Conservation (phyloP, 2,113 vertebrate species). For the Globicephala melas region DNA sequence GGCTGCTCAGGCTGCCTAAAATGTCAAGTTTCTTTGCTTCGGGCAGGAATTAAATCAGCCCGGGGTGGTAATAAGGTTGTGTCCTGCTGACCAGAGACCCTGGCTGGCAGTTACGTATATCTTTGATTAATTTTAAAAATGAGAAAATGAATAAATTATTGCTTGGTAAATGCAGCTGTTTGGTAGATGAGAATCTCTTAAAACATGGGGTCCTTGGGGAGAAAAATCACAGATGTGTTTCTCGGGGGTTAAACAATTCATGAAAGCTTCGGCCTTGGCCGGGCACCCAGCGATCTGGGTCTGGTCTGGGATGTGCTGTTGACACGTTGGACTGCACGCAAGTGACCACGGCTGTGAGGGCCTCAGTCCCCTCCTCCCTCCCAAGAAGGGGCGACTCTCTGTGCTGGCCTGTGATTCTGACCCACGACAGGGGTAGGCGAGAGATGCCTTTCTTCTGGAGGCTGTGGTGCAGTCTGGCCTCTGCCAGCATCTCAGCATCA, state of each 20-base stretch:
- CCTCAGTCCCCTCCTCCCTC: background rate
- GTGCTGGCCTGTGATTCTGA: background rate
- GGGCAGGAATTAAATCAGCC: constrained; percentile 47
- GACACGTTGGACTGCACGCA: background rate
- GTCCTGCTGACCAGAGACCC: background rate
- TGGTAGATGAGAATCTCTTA: constrained; percentile 23
- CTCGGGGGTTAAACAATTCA: background rate
- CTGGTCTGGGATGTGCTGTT: background rate
- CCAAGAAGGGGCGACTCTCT: accelerated
- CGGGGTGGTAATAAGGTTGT: background rate
- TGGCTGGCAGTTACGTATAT: background rate
- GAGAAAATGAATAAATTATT: constrained; percentile 56
- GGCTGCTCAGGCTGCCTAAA: background rate
- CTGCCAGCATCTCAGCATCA: no score
- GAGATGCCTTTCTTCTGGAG: background rate
- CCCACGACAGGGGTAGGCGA: background rate
- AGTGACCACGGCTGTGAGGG: no score
- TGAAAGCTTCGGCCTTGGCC: accelerated
- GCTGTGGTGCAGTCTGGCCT: background rate
- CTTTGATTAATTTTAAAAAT: constrained; percentile 47
- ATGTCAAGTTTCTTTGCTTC: constrained; percentile 43
- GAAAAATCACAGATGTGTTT: background rate
- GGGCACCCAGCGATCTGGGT: background rate
- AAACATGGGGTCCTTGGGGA: background rate
- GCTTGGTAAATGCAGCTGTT: constrained; percentile 48